Evolutionary conservation across 1,140 invertebrate species (phyloP).

Genomic region (Lethocerus indicus): DNA sequence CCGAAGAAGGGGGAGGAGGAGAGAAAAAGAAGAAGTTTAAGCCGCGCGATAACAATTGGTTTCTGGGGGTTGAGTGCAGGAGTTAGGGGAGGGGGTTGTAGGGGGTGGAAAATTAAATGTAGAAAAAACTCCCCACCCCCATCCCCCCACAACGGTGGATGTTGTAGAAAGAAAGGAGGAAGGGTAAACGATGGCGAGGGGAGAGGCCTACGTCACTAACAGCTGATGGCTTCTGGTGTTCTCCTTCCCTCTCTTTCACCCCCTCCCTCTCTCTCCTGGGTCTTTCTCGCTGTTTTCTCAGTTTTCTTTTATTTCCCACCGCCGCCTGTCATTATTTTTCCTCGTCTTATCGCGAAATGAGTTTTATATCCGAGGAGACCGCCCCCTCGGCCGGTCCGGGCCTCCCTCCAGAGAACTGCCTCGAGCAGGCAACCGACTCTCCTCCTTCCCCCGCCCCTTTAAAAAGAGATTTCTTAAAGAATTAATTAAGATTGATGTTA

Average conservation of each 20-base stretch:
- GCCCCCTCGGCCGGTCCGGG: not conserved
- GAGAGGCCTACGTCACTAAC: too few species aligned
- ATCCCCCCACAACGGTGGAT: too few species aligned
- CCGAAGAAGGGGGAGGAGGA: not conserved
- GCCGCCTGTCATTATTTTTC: conserved; percentile 8
- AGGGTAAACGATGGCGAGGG: too few species aligned
- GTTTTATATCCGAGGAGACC: too few species aligned
- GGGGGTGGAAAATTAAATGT: conserved; percentile 1
- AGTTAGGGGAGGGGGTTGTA: too few species aligned
- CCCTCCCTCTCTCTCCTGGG: not conserved
- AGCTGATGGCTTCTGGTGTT: too few species aligned
- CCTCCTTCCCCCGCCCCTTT: conserved; percentile 1
- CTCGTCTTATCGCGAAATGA: conserved; percentile 11
- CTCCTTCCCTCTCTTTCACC: not conserved
- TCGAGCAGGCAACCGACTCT: not conserved
- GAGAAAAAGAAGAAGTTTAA: not conserved
- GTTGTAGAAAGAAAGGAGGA: too few species aligned
- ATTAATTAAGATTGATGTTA: conserved; percentile 13
- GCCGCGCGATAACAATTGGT: conserved; percentile 4
- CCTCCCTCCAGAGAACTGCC: conserved; percentile 2
- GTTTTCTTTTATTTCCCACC: conserved; percentile 12
- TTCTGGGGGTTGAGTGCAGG: too few species aligned
- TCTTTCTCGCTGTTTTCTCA: not conserved
- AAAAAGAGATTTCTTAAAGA: conserved; percentile 12
- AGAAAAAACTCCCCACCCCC: not conserved